Base-by-base conservation (phyloP, 2,113 vertebrate species). In the Pyxicephalus adspersus region DNA sequence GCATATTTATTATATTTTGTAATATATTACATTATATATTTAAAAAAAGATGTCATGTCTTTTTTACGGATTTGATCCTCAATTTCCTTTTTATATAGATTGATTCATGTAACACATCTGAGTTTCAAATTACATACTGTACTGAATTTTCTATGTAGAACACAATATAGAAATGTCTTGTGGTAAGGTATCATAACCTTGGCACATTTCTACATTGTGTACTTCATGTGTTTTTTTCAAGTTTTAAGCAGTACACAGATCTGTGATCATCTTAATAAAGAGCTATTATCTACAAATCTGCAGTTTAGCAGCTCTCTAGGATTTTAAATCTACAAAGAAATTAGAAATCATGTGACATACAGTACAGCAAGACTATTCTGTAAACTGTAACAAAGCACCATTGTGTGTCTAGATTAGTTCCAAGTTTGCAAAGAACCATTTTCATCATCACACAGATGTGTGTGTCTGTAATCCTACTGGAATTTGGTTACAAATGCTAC, bases 101-200 rank as follows among this genome's bases (percentile, higher is more conserved):
- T 23, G 20, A 34, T 22, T 16, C 52, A 70, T 50, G 19, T 57
- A 18, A 20, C 18, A 63, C 38, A 72, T 71, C 77, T 80, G 77
- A 23, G 45, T 72, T 72, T 80, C 67, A 80, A 72, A 81, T 73
- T 71, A 29, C 13, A 25, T n/a, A 73, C 51, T 38, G 64, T 54
- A 22, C 38, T 54, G 25, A 26, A 19, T 38, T 19, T 57, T 63
- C 23, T 72, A 57, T 31, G n/a, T n/a, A n/a, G n/a, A n/a, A n/a
- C n/a, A n/a, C n/a, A n/a, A n/a, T n/a, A n/a, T n/a, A n/a, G n/a
- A n/a, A n/a, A n/a, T n/a, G n/a, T n/a, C n/a, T n/a, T n/a, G n/a
- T n/a, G n/a, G n/a, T n/a, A n/a, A n/a, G n/a, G n/a, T n/a, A n/a
- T n/a, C n/a, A 68, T 34, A 64, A 34, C 61, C 61, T 76, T 55